Evolutionary conservation across 2,797 vertebrate species (phyloP).

Genomic region (Arctocebus calabarensis): DNA sequence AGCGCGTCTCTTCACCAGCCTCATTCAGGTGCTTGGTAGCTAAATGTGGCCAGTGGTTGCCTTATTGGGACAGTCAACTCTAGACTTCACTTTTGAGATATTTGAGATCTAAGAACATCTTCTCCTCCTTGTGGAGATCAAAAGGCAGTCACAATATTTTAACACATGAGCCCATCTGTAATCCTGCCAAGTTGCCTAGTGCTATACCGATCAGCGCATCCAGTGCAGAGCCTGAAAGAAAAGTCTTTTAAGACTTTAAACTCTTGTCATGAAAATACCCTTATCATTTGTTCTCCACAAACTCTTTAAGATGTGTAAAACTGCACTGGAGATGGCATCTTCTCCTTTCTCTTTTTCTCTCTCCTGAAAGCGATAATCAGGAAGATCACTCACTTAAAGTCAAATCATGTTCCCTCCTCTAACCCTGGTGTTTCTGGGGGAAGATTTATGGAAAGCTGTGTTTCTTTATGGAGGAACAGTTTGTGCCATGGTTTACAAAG

Average conservation of each 20-base stretch:
- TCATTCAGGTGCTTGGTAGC: not conserved
- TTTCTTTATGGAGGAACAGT: constrained; percentile 12
- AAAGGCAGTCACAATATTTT: not conserved
- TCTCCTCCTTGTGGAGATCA: not conserved
- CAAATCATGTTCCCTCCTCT: not conserved
- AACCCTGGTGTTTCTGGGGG: not conserved
- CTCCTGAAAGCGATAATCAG: not conserved
- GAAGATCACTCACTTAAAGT: not conserved
- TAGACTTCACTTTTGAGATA: not conserved
- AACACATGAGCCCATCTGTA: not conserved
- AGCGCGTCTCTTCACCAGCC: not conserved
- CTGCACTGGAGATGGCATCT: not conserved
- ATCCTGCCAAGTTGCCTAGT: not conserved
- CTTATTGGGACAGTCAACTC: not conserved
- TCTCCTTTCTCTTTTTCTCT: not conserved
- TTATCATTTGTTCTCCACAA: not conserved
- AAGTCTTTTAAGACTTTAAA: constrained; percentile 8
- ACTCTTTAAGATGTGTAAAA: constrained; percentile 12
- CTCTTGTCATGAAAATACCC: not conserved
- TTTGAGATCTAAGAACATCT: not conserved
- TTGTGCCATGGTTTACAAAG: constrained; percentile 51
- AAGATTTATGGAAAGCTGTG: constrained; percentile 31
- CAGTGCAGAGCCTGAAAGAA: not conserved
- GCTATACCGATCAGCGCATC: not conserved
- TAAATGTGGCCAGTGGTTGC: not conserved